A percentile compares a stretch with the other conserved stretches of the same genome.
Evolutionary conservation across 2,888 invertebrate species (phyloP).

Genomic region (Tetropium fuscum): DNA sequence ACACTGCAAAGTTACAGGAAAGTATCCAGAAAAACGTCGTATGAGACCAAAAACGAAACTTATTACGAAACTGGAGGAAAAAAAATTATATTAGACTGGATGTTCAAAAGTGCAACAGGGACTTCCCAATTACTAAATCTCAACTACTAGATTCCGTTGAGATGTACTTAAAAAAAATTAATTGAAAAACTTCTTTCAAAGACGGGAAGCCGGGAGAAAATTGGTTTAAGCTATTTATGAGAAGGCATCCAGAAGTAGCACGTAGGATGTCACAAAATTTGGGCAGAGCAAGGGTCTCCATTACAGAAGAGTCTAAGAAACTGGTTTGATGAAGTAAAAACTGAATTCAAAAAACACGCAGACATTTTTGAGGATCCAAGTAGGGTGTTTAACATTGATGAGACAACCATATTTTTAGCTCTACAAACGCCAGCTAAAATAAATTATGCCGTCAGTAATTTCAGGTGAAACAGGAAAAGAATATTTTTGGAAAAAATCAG

Average conservation of each 20-base stretch:
- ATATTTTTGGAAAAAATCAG: slow-evolving; percentile 1
- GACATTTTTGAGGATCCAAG: slow-evolving; percentile 15
- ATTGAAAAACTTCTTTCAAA: not conserved
- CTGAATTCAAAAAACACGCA: slow-evolving; percentile 11
- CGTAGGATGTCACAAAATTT: slow-evolving; percentile 30
- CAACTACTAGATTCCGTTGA: slow-evolving; percentile 21
- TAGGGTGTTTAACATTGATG: slow-evolving; percentile 18
- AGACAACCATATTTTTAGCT: slow-evolving; percentile 14
- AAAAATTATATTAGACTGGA: slow-evolving; percentile 16
- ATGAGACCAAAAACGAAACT: slow-evolving; percentile 18
- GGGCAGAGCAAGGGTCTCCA: slow-evolving; percentile 16
- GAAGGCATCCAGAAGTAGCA: slow-evolving; percentile 53
- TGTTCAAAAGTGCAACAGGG: slow-evolving; percentile 14
- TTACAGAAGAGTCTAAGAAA: slow-evolving; percentile 22
- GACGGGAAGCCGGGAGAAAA: not conserved
- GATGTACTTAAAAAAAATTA: slow-evolving; percentile 18
- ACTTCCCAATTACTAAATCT: slow-evolving; percentile 21
- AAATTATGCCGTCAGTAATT: slow-evolving; percentile 6
- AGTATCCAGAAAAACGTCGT: slow-evolving; percentile 22
- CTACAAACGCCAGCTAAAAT: slow-evolving; percentile 2
- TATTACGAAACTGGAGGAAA: slow-evolving; percentile 1
- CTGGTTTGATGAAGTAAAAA: slow-evolving; percentile 31
- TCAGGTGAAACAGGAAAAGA: slow-evolving; percentile 6
- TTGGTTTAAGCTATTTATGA: slow-evolving; percentile 46
- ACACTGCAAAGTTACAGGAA: slow-evolving; percentile 23